phyloP scores from a whole-genome alignment of 2,888 invertebrate species.

The Pterostichus madidus region DNA sequence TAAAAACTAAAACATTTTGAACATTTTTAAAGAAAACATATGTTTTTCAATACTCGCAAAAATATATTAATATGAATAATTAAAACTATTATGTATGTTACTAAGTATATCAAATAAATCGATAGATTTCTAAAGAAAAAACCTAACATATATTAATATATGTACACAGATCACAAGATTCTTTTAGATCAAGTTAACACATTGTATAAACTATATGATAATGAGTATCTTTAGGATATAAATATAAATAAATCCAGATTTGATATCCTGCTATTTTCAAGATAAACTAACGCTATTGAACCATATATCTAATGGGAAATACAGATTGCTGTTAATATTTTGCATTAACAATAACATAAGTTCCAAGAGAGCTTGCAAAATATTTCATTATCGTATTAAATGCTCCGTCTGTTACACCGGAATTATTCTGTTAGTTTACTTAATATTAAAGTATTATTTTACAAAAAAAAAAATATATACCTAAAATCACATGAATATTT shows the following conservation, averaged over 20 bases:
- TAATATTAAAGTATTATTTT: conserved; percentile 54
- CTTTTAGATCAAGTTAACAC: conserved; percentile 58
- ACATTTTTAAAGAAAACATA: conserved; percentile 51
- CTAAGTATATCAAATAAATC: conserved; percentile 27
- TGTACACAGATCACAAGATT: conserved; percentile 65
- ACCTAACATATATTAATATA: conserved; percentile 61
- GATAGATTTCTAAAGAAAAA: conserved; percentile 50
- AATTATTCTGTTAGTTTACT: conserved; percentile 44
- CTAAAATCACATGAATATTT: conserved; percentile 67
- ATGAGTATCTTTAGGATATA: conserved; percentile 61
- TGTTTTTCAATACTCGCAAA: conserved; percentile 37
- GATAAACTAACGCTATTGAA: conserved; percentile 56
- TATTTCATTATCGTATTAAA: conserved; percentile 36
- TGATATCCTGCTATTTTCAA: conserved; percentile 58
- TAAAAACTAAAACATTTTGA: conserved; percentile 63
- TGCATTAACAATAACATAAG: conserved; percentile 7
- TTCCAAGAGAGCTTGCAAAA: conserved; percentile 34
- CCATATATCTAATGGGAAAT: conserved; percentile 33
- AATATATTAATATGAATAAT: conserved; percentile 62
- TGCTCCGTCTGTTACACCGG: conserved; percentile 1
- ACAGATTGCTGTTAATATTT: conserved; percentile 17
- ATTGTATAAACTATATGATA: conserved; percentile 61
- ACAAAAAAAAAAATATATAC: conserved; percentile 62
- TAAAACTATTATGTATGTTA: conserved; percentile 48
- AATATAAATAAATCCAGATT: conserved; percentile 43